phyloP scores from a whole-genome alignment of 92 coral and sea anemone species.

The Zoanthus sansibaricus region DNA sequence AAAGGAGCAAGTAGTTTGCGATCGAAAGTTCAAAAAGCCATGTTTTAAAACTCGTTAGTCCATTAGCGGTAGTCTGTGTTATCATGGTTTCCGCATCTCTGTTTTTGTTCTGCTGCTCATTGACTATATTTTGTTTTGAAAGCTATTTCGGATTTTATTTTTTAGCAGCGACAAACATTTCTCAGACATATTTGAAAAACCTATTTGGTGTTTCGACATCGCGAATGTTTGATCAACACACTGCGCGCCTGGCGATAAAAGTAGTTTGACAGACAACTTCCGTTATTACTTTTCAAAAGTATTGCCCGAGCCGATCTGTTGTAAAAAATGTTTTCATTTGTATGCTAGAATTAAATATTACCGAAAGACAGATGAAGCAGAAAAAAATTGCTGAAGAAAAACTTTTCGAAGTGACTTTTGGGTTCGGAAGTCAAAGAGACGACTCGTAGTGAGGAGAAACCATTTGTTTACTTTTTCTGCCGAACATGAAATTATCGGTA shows the following conservation, averaged over 20 bases:
- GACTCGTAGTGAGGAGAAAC: conserved; percentile 22
- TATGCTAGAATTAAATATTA: not conserved
- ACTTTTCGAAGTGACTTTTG: conserved; percentile 1
- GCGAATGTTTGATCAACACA: not conserved
- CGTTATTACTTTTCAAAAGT: not conserved
- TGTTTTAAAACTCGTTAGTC: not conserved
- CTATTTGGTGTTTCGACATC: not conserved
- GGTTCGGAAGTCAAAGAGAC: not conserved
- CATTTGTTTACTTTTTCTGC: conserved; percentile 23
- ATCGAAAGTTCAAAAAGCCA: conserved; percentile 1
- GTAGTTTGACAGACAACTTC: conserved; percentile 5
- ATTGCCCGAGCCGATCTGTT: conserved; percentile 1
- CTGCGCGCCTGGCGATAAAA: conserved; percentile 8
- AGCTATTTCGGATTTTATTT: conserved; percentile 1
- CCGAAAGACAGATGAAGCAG: not conserved
- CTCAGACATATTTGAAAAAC: conserved; percentile 6
- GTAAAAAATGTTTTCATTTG: not conserved
- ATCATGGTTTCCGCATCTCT: conserved; percentile 9
- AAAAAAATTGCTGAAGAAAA: conserved; percentile 3
- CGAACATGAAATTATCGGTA: conserved; percentile 35
- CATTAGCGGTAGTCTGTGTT: conserved; percentile 6
- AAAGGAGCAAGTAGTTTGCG: conserved; percentile 4
- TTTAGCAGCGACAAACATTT: conserved; percentile 1
- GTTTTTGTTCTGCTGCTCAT: conserved; percentile 13
- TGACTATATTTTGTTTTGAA: conserved; percentile 8